Base-by-base conservation (phyloP, 1,140 invertebrate species). In the Philotrypesis tridentata region DNA sequence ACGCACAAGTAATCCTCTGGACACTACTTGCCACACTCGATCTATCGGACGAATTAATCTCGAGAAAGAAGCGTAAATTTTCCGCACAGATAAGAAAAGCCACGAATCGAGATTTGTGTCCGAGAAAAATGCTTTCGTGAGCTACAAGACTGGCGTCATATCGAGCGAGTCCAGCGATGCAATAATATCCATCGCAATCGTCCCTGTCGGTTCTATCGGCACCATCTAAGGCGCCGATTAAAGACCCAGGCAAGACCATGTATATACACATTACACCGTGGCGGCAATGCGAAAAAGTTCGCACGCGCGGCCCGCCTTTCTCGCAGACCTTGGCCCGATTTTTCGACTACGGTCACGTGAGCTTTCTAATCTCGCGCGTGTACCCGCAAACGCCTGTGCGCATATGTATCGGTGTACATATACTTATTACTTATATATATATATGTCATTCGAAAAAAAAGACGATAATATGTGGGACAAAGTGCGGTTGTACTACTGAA, bases 321-420 rank as follows among this genome's bases (percentile, higher is more conserved):
- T 84, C 80, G 29, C 60, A 79, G 84, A 85, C 87, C 87, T 88
- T 89, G 87, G 83, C 87, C 85, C 79, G 61, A 67, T 86, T 88
- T 76, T 68, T 67, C 63, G 40, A 17, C 43, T 29, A n/a, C 14
- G 40, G 67, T 37, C 43, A 82, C 81, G 61, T 72, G 61, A 65
- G 61, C 71, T 73, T 73, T 73, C 71, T 73, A 73, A 73, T 27
- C 21, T 55, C 48, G 71, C 40, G 71, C 43, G 40, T 55, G 48
- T 55, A 17, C 21, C 1, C 17, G 3, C 17, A 17, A 12, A 1
- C 21, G 17, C 12, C 1, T 21, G 21, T 55, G 21, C n/a, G 6
- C 4, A 55, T 55, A 55, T 55, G n/a, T 55, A 48, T 5, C 0
- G 2, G 7, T 55, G 7, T 55, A 55, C 12, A 43, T 43, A 43